Conservation (phyloP, 2,797 vertebrate genomes). For the Chelonia mydas region DNA sequence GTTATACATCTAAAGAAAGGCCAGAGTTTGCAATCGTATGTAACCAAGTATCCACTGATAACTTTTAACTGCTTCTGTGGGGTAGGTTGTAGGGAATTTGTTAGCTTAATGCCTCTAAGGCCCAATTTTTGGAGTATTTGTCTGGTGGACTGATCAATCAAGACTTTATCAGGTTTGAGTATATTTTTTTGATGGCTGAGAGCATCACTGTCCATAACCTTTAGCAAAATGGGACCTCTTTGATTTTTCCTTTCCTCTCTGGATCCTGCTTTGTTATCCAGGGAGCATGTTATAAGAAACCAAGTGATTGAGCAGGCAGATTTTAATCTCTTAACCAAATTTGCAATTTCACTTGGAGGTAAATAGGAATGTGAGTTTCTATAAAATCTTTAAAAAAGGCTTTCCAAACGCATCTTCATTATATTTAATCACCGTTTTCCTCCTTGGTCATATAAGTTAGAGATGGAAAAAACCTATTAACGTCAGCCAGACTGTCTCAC, state of each 20-base stretch:
- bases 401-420: constrained; percentile 38
- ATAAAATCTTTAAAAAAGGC: neutral
- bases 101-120: constrained; percentile 27
- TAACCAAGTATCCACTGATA: neutral
- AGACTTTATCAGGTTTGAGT: neutral
- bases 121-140: neutral
- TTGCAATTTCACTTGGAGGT: neutral
- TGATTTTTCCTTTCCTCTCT: neutral
- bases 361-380: neutral
- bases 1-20: neutral
- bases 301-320: neutral
- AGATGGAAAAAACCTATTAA: constrained; percentile 2
- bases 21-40: neutral
- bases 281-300: neutral
- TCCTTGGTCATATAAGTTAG: neutral
- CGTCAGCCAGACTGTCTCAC: neutral
- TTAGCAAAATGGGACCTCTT: neutral
- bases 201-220: neutral
- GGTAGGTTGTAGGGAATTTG: neutral
- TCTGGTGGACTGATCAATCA: neutral
- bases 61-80: neutral
- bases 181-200: neutral
- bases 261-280: neutral
- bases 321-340: neutral
- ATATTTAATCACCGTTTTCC: neutral